A percentile compares a stretch with the other conserved stretches of the same genome.
Conservation (phyloP, 2,888 invertebrate species). For the Eucera pruinosa region DNA sequence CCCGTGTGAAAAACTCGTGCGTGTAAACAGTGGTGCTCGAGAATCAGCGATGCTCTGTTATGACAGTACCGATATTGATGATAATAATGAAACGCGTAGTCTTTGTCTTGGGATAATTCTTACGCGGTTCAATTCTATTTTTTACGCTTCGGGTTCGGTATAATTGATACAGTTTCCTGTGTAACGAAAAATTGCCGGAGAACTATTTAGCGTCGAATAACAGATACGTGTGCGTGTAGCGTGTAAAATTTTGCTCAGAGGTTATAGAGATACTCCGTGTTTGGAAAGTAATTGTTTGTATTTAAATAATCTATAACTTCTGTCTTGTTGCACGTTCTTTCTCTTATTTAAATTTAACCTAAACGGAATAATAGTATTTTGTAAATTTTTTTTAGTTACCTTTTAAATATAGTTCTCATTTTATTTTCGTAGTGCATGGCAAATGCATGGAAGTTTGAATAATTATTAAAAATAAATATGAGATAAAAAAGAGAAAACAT, state of each 20-base stretch:
- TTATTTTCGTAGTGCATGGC: slow-evolving; percentile 81
- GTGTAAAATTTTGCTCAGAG: slow-evolving; percentile 68
- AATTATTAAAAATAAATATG: slow-evolving; percentile 70
- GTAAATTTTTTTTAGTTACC: slow-evolving; percentile 53
- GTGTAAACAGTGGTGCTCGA: background rate
- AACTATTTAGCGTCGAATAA: background rate
- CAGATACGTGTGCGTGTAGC: slow-evolving; percentile 34
- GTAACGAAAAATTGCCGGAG: no score
- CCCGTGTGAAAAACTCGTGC: background rate
- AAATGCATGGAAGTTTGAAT: slow-evolving; percentile 80
- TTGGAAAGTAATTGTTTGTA: slow-evolving; percentile 42
- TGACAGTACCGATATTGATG: background rate
- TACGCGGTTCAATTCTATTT: background rate
- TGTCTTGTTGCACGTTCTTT: slow-evolving; percentile 57
- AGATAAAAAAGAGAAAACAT: no score
- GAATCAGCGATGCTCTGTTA: background rate
- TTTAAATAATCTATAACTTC: slow-evolving; percentile 51
- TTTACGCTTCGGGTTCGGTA: no score
- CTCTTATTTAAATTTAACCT: slow-evolving; percentile 50
- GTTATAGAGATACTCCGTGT: slow-evolving; percentile 39
- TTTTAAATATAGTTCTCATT: slow-evolving; percentile 60
- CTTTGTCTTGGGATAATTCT: background rate
- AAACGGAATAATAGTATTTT: slow-evolving; percentile 49
- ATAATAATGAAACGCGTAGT: background rate
- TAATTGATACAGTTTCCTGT: no score